Conservation (phyloP, 2,113 vertebrate genomes). For the Lepisosteus oculatus region DNA sequence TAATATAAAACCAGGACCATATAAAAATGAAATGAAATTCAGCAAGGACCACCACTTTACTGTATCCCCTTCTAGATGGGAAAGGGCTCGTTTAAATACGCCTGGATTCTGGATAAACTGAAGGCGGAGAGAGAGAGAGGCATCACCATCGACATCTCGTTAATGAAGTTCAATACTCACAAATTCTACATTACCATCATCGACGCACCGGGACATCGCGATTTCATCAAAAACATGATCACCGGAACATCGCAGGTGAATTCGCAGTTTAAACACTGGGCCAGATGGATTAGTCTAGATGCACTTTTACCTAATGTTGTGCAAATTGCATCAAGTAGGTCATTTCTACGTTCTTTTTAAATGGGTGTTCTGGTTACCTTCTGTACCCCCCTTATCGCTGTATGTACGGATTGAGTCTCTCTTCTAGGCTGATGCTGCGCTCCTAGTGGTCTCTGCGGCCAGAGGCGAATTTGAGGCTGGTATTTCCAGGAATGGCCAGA, state of each 20-base stretch:
- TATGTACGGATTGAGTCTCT: not conserved
- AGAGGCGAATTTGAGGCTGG: slow-evolving; percentile 70
- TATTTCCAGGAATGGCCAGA: slow-evolving; percentile 70
- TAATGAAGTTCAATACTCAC: slow-evolving; percentile 70
- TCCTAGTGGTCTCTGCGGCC: slow-evolving; percentile 66
- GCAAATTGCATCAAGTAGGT: not conserved
- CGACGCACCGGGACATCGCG: slow-evolving; percentile 73
- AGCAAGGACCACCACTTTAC: no score
- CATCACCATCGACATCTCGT: slow-evolving; percentile 73
- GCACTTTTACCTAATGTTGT: not conserved
- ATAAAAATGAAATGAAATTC: no score
- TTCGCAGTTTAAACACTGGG: not conserved
- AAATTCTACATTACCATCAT: slow-evolving; percentile 72
- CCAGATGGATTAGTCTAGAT: no score
- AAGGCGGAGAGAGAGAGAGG: slow-evolving; percentile 74
- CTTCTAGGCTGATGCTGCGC: slow-evolving; percentile 63
- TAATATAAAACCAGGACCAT: no score
- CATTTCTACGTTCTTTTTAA: not conserved
- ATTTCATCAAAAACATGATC: slow-evolving; percentile 82
- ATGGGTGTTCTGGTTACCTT: not conserved
- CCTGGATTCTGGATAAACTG: slow-evolving; percentile 75
- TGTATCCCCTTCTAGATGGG: slow-evolving; percentile 56
- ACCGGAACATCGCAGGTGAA: slow-evolving; percentile 73
- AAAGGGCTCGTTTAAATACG: slow-evolving; percentile 76
- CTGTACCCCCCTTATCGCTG: no score